Conservation (phyloP, 2,797 vertebrate genomes). For the Sebastolobus alascanus region DNA sequence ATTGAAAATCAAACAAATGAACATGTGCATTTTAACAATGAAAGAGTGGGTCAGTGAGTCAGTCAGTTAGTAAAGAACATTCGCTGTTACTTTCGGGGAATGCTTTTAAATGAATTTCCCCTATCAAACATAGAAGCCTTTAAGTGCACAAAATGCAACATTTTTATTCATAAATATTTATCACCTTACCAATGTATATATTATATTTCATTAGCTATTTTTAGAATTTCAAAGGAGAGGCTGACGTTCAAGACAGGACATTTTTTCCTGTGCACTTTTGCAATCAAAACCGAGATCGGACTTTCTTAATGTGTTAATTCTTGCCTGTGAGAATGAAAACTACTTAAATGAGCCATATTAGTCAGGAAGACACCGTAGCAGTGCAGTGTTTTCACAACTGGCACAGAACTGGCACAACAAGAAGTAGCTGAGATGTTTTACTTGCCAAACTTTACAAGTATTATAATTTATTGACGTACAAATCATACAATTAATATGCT, state of each 20-base stretch:
- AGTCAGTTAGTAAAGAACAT: neutral
- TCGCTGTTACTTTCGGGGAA: neutral
- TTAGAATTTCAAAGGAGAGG: neutral
- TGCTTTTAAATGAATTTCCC: slow-evolving; percentile 12
- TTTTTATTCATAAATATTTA: slow-evolving; percentile 12
- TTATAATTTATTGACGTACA: no score
- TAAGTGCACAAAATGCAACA: slow-evolving; percentile 14
- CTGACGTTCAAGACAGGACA: neutral
- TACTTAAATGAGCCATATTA: neutral
- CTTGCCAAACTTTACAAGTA: no score
- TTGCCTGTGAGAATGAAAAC: neutral
- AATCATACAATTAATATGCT: no score
- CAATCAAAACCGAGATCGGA: neutral
- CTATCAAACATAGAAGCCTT: neutral
- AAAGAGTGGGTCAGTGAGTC: slow-evolving; percentile 8
- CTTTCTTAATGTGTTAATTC: neutral
- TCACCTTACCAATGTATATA: neutral
- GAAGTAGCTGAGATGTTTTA: neutral
- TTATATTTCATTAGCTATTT: neutral
- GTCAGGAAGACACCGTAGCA: neutral
- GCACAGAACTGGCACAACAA: neutral
- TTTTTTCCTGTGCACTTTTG: neutral
- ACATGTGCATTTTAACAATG: neutral
- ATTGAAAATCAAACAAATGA: slow-evolving; percentile 4
- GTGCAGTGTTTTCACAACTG: neutral